phyloP scores from a whole-genome alignment of 2,888 invertebrate species.

The Drymonia ruficornis region DNA sequence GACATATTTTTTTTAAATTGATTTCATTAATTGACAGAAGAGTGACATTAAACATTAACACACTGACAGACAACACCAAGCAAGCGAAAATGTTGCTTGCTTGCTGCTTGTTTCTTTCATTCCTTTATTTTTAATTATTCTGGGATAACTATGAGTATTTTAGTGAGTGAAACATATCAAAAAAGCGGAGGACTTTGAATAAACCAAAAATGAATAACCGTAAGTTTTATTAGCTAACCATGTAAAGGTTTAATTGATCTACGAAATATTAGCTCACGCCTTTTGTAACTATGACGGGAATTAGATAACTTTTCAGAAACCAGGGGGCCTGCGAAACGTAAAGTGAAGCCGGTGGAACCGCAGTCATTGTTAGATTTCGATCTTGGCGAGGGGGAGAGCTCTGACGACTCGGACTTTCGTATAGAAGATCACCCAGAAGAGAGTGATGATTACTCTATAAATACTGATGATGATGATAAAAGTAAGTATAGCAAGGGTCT shows the following conservation, averaged over 20 bases:
- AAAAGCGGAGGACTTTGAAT: neutral
- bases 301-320: conserved; percentile 52
- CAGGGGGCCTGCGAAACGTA: conserved; percentile 91
- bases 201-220: conserved; percentile 46
- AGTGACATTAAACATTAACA: too few relatives aligned
- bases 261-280: neutral
- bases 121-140: too few relatives aligned
- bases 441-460: conserved; percentile 89
- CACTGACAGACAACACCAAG: too few relatives aligned
- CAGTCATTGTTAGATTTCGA: conserved; percentile 93
- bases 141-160: too few relatives aligned
- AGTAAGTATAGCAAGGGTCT: conserved; percentile 59
- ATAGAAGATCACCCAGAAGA: conserved; percentile 94
- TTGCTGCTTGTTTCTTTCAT: too few relatives aligned
- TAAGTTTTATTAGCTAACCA: conserved; percentile 31
- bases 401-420: conserved; percentile 97
- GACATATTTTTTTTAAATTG: too few relatives aligned
- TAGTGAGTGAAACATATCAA: neutral
- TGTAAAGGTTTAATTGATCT: neutral
- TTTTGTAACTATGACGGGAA: neutral
- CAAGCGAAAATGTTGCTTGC: too few relatives aligned
- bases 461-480: conserved; percentile 87
- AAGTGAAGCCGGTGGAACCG: conserved; percentile 91
- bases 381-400: conserved; percentile 95
- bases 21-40: too few relatives aligned